A percentile compares a stretch with the other conserved stretches of the same genome.
Evolutionary conservation across 1,140 invertebrate genomes (phyloP).

Genomic region (Thereuonema tuberculata): DNA sequence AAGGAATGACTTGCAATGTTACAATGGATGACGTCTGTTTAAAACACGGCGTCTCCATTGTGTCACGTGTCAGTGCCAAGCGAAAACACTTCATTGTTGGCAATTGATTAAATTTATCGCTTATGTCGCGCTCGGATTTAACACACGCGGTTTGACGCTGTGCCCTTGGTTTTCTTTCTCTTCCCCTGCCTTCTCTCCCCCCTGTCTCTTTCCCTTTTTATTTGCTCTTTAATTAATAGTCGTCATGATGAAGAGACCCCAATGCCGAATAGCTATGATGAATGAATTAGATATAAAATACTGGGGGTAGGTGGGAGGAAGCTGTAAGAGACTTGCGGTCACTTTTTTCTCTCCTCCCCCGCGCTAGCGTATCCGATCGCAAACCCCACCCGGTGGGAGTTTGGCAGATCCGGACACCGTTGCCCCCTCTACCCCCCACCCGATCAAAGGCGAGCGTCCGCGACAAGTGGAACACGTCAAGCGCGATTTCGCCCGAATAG

Average conservation of each 20-base stretch:
- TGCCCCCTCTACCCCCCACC: too few species aligned
- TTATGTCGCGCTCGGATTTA: neutral
- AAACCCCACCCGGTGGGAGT: too few species aligned
- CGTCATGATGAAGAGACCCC: neutral
- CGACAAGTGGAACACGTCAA: too few species aligned
- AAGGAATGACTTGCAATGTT: too few species aligned
- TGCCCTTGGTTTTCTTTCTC: neutral
- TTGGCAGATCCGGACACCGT: too few species aligned
- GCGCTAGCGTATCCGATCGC: too few species aligned
- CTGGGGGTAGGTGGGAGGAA: neutral
- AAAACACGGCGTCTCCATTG: too few species aligned
- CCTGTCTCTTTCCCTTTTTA: neutral
- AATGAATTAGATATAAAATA: neutral
- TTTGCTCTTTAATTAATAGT: conserved; percentile 5
- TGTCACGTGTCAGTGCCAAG: too few species aligned
- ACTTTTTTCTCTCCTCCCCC: neutral
- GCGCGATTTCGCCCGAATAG: too few species aligned
- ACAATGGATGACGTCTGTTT: too few species aligned
- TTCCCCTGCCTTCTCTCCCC: neutral
- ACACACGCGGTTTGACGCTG: neutral
- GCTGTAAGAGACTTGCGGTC: neutral
- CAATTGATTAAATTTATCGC: conserved; percentile 5
- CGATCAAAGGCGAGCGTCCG: too few species aligned
- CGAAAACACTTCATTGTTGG: too few species aligned
- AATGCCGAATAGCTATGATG: neutral